Conservation (phyloP, 2,113 vertebrate genomes). For the Chascanopsetta lugubris region DNA sequence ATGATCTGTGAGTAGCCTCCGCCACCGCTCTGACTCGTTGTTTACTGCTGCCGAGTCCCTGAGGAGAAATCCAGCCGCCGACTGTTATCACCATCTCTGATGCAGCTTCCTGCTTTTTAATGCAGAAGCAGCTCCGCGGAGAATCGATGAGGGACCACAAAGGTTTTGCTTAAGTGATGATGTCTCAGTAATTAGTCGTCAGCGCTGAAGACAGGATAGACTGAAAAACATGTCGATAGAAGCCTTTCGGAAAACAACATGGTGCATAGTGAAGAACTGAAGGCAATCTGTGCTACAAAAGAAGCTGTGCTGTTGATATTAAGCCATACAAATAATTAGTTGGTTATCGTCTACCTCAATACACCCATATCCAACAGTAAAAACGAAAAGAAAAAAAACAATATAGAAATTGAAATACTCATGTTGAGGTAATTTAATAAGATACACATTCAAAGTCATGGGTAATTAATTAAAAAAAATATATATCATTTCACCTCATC, state of each 20-base stretch:
- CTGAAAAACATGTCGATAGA: background rate
- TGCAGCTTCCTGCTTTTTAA: conserved; percentile 52
- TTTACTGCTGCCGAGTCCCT: conserved; percentile 59
- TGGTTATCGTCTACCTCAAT: too few species aligned
- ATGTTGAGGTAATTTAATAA: too few species aligned
- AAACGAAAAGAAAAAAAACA: too few species aligned
- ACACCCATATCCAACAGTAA: too few species aligned
- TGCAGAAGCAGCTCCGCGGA: conserved; percentile 27
- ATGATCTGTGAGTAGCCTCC: conserved; percentile 35
- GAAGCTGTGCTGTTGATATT: too few species aligned
- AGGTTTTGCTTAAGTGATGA: conserved; percentile 51
- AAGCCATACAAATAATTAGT: too few species aligned
- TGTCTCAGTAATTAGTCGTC: conserved; percentile 30
- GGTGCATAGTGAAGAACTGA: background rate
- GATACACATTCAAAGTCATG: too few species aligned
- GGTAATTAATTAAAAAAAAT: too few species aligned
- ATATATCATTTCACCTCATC: too few species aligned
- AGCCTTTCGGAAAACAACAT: background rate
- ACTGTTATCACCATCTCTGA: conserved; percentile 59
- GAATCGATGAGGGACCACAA: conserved; percentile 64
- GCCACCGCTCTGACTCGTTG: conserved; percentile 50
- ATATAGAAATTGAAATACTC: too few species aligned
- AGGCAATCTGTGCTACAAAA: too few species aligned
- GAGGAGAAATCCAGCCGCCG: conserved; percentile 61
- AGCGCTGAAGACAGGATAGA: background rate